Evolutionary conservation across 2,888 invertebrate species (phyloP), one percentile per base, ranked within the genome.

Genomic region (Metalampra italica): DNA sequence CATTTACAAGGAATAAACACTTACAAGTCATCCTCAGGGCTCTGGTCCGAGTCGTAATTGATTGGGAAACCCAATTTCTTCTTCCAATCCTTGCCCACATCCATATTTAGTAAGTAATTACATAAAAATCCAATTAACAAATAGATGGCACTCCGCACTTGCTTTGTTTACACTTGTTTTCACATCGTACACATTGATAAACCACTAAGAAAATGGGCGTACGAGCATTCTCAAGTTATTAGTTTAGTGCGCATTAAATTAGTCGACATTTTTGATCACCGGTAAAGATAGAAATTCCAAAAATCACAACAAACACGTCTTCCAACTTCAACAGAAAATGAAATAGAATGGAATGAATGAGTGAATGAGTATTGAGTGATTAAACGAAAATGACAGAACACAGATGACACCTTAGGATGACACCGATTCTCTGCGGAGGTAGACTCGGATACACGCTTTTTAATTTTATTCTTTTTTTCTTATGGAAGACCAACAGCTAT

Each of bases 21-120:
- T 86, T 65, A 89, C 88, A 75, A 74, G 58, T 91, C 90, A 52
- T 90, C 90, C 29, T 90, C 90, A 0, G 88, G 86, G 53, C 82
- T 85, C 50, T 82, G 84, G n/a, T 75, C 82, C 3, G 90, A 87
- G 54, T 80, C 78, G 56, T 83, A 90, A 66, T 90, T 91, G 49
- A 90, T 90, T 43, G 85, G 79, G 53, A 90, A 85, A 9, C 90
- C 90, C 45, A 90, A 68, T 46, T 79, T 78, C 51, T 78, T 81
- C 66, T 89, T 91, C 90, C 91, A 91, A 55, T 90, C 89, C 42
- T 78, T 75, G 56, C 87, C 84, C 47, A 67, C 56, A 64, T 78
- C 78, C 86, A 87, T 86, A 66, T 62, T 71, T 48, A 47, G n/a
- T 41, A 9, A 14, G 15, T n/a, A 36, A 36, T 36, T 36, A 36